Conservation (phyloP, 1,140 invertebrate genomes). For the Orussus abietinus region DNA sequence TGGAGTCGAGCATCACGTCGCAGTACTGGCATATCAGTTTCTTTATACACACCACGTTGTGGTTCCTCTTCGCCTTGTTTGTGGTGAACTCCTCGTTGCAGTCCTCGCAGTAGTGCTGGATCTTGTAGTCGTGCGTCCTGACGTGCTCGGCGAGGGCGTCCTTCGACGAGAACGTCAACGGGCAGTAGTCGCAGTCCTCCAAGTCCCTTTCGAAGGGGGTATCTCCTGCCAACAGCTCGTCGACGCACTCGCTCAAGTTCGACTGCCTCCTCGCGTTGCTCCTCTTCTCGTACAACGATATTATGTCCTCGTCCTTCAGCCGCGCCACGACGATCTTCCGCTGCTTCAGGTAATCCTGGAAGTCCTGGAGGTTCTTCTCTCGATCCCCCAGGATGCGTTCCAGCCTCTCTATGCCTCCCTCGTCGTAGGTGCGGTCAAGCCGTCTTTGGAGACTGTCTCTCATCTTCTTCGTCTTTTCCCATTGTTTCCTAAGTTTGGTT, state of each 20-base stretch:
- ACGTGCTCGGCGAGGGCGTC: slow-evolving; percentile 43
- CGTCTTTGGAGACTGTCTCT: slow-evolving; percentile 26
- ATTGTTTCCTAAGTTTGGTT: slow-evolving; percentile 27
- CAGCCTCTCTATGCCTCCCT: slow-evolving; percentile 31
- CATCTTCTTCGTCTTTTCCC: slow-evolving; percentile 30
- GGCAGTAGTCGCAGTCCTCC: slow-evolving; percentile 49
- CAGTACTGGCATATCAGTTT: slow-evolving; percentile 47
- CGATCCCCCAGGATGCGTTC: slow-evolving; percentile 28
- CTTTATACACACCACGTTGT: slow-evolving; percentile 40
- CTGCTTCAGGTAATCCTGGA: slow-evolving; percentile 47
- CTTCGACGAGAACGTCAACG: slow-evolving; percentile 31
- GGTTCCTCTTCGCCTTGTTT: slow-evolving; percentile 41
- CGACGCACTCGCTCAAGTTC: too few relatives aligned
- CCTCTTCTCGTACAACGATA: slow-evolving; percentile 37
- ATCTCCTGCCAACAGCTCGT: too few relatives aligned
- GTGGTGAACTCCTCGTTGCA: slow-evolving; percentile 44
- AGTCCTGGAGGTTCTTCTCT: slow-evolving; percentile 34
- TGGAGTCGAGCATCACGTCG: slow-evolving; percentile 37
- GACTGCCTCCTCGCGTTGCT: too few relatives aligned
- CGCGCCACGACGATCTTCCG: slow-evolving; percentile 42
- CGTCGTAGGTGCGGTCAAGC: slow-evolving; percentile 20
- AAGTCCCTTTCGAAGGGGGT: slow-evolving; percentile 27
- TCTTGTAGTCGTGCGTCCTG: slow-evolving; percentile 44
- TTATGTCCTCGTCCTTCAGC: slow-evolving; percentile 45
- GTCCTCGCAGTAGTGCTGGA: slow-evolving; percentile 46